Percentiles rank a stretch among this genome's conserved stretches.
Conservation (phyloP, 2,888 invertebrate species). For the Copidosoma aretas region DNA sequence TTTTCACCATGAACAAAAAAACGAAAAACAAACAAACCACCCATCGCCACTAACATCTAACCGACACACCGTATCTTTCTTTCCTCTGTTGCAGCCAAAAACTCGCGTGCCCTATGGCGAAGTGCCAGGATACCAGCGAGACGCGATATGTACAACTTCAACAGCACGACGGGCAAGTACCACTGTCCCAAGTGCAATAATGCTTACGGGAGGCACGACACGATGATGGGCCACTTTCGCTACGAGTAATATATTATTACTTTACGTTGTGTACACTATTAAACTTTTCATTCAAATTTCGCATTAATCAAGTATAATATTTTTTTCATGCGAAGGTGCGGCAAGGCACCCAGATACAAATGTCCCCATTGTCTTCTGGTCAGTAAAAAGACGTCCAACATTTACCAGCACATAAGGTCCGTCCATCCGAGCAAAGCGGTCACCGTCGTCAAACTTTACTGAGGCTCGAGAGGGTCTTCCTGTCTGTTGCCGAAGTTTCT, state of each 20-base stretch:
- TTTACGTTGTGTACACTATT: too few relatives aligned
- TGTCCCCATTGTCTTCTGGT: slow-evolving; percentile 57
- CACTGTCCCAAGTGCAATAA: slow-evolving; percentile 61
- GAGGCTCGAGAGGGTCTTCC: too few relatives aligned
- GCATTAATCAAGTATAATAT: too few relatives aligned
- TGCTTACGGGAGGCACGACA: slow-evolving; percentile 58
- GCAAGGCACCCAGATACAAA: slow-evolving; percentile 56
- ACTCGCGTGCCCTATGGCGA: background rate
- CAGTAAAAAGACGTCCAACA: slow-evolving; percentile 58
- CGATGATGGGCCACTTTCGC: slow-evolving; percentile 59
- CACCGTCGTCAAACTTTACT: slow-evolving; percentile 55
- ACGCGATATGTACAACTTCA: slow-evolving; percentile 20
- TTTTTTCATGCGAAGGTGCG: too few relatives aligned
- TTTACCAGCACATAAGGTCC: slow-evolving; percentile 56
- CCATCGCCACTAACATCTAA: background rate
- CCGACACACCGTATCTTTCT: background rate
- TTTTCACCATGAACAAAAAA: background rate
- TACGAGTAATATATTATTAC: too few relatives aligned
- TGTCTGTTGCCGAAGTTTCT: background rate
- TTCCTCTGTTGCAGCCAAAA: slow-evolving; percentile 30
- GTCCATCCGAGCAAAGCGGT: slow-evolving; percentile 54
- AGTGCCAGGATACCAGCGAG: background rate
- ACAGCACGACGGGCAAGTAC: slow-evolving; percentile 53
- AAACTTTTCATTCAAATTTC: too few relatives aligned
- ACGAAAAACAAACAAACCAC: background rate